Percentiles rank a stretch among this genome's conserved stretches.
These are phyloP conservation scores for Cephalotes varians DNA, from an alignment of 2,888 invertebrate species.

Conservation along the genomic window DNA sequence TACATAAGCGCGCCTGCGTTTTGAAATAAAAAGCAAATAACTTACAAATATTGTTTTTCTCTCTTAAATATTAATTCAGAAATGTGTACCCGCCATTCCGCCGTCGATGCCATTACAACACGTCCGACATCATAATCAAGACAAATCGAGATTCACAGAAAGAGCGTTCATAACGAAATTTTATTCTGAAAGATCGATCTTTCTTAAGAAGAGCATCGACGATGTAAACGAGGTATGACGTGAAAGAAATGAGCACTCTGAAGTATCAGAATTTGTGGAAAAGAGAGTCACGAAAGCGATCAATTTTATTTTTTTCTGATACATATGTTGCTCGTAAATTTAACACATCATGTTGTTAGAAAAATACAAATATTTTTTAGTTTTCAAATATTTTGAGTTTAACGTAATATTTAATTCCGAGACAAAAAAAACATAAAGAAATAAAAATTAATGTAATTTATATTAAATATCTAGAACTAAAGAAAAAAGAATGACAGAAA, in stretches of 20 bases:
- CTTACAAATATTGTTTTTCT: conserved; percentile 27
- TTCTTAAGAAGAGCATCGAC: conserved; percentile 64
- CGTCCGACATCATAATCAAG: conserved; percentile 55
- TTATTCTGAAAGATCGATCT: conserved; percentile 63
- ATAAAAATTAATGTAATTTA: neutral
- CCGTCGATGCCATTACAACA: conserved; percentile 40
- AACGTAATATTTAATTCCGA: neutral
- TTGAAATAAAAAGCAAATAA: conserved; percentile 14
- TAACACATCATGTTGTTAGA: conserved; percentile 6
- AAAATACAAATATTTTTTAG: neutral
- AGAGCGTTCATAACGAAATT: conserved; percentile 61
- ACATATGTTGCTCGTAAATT: conserved; percentile 46
- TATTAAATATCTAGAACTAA: neutral
- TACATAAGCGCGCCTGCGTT: conserved; percentile 1
- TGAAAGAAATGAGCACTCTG: conserved; percentile 67
- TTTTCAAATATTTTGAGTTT: neutral
- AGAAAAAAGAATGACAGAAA: neutral
- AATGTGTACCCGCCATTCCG: conserved; percentile 18
- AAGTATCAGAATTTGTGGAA: conserved; percentile 59
- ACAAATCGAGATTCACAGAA: conserved; percentile 63
- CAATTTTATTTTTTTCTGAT: conserved; percentile 57
- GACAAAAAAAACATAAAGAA: neutral
- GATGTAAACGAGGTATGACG: conserved; percentile 66
- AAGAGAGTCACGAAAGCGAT: conserved; percentile 52
- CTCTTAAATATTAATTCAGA: conserved; percentile 43